Evolutionary conservation across 2,113 vertebrate species (phyloP), one percentile per base, ranked within the genome.

Genomic region (Proterorhinus semilunaris): DNA sequence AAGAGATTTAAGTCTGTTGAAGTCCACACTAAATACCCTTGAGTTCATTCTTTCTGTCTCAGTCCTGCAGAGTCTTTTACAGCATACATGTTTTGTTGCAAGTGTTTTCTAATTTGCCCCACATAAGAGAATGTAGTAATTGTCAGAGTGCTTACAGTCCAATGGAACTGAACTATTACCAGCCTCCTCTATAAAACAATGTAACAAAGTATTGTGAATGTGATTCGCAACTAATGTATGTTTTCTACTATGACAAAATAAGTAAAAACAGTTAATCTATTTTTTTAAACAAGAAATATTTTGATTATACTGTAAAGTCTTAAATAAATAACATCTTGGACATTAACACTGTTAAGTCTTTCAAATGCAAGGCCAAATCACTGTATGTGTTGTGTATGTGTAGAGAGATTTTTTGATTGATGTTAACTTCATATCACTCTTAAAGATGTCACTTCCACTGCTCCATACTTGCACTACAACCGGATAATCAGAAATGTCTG

Each of bases 241-340:
- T 93, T 92, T 92, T 92, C 89, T 92, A 92, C 76, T 12, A 81
- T 85, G 78, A 91, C 83, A 78, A 88, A 87, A 84, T 83, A 84
- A 83, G 83, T 92, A 90, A 47, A 45, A 48, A 47, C n/a, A 63
- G 10, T 21, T n/a, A 63, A 63, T 63, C 61, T 63, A 63, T 47
- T 92, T 92, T 90, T 92, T 92, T 88, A 91, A 91, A 92, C 71
- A 86, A 88, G 84, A 87, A 81, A 90, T 77, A 80, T 88, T 83
- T 85, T 85, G 87, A 15, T 61, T 73, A 79, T 72, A 91, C 88
- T 91, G 89, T 91, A 79, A 92, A 91, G 91, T 91, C 87, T 93
- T 92, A 91, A 92, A 93, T 91, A 92, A 91, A 91, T 73, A 71
- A 90, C 86, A 85, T 68, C 82, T 90, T 92, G 90, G 89, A 91